Evolutionary conservation across 2,888 invertebrate species (phyloP).

Genomic region (Xestia xanthographa): DNA sequence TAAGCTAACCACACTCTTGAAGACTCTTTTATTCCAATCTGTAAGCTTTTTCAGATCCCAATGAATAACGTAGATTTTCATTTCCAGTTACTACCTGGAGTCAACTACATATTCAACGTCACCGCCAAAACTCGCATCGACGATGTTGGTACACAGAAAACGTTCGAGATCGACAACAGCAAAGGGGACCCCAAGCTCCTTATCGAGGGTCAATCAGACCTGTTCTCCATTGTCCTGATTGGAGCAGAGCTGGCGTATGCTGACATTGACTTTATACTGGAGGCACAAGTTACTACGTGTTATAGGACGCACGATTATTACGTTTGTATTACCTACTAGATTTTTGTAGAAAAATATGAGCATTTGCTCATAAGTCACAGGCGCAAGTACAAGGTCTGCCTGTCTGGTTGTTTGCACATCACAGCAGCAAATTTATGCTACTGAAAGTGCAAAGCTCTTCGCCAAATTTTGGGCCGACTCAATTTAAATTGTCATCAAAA

Average conservation of each 20-base stretch:
- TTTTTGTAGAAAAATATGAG: neutral
- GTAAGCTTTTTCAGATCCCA: neutral
- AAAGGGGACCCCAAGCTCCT: constrained; percentile 74
- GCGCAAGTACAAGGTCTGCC: neutral
- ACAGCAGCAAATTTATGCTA: neutral
- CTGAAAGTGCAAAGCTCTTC: neutral
- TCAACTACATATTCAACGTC: constrained; percentile 79
- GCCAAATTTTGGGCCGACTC: neutral
- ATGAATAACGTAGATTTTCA: neutral
- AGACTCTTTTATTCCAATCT: neutral
- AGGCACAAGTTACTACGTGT: constrained; percentile 80
- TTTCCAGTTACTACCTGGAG: constrained; percentile 77
- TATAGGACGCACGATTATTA: constrained; percentile 79
- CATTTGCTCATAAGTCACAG: neutral
- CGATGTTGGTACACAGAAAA: constrained; percentile 58
- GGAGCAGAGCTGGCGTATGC: constrained; percentile 75
- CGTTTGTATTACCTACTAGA: constrained; percentile 67
- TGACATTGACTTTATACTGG: constrained; percentile 74
- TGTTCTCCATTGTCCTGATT: constrained; percentile 77
- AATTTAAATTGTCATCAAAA: neutral
- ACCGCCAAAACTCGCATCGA: constrained; percentile 64
- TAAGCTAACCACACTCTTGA: too few species aligned
- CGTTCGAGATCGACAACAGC: constrained; percentile 78
- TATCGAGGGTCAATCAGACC: constrained; percentile 75
- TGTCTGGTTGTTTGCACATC: neutral